Conservation (phyloP, 2,888 invertebrate species). For the Cantharis rustica region DNA sequence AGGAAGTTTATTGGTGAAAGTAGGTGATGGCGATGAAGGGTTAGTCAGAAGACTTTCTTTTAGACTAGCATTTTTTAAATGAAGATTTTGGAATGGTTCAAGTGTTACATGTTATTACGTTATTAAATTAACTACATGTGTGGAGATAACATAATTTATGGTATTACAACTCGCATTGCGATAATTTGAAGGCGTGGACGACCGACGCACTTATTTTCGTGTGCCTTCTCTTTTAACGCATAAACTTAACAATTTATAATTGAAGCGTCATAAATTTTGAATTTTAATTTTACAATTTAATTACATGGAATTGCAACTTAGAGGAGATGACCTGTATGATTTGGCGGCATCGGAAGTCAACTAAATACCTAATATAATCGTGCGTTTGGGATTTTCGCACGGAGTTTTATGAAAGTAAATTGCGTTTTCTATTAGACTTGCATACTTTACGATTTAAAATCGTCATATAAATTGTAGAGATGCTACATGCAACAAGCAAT, state of each 20-base stretch:
- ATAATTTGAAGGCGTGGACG: not conserved
- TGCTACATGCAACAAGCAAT: constrained; percentile 1
- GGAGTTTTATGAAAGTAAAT: not conserved
- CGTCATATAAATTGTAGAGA: not conserved
- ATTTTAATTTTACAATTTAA: not conserved
- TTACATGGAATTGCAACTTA: not conserved
- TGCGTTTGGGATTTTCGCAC: not conserved
- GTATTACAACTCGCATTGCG: not conserved
- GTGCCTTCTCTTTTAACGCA: not conserved
- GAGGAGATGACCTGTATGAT: not conserved
- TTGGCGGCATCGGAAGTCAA: not conserved
- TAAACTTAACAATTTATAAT: not conserved
- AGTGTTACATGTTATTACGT: constrained; percentile 14
- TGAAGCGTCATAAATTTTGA: not conserved
- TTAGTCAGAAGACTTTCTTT: constrained; percentile 10
- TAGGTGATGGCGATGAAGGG: constrained; percentile 20
- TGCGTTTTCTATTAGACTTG: not conserved
- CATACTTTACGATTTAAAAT: not conserved
- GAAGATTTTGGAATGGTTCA: constrained; percentile 9
- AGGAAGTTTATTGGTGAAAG: constrained; percentile 18
- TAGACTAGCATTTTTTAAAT: constrained; percentile 11
- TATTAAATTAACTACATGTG: constrained; percentile 2
- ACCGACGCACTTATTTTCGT: not conserved
- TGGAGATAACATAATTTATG: not conserved
- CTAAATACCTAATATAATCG: not conserved